Evolutionary conservation across 2,797 vertebrate species (phyloP).

Genomic region (Kryptopterus vitreolus): DNA sequence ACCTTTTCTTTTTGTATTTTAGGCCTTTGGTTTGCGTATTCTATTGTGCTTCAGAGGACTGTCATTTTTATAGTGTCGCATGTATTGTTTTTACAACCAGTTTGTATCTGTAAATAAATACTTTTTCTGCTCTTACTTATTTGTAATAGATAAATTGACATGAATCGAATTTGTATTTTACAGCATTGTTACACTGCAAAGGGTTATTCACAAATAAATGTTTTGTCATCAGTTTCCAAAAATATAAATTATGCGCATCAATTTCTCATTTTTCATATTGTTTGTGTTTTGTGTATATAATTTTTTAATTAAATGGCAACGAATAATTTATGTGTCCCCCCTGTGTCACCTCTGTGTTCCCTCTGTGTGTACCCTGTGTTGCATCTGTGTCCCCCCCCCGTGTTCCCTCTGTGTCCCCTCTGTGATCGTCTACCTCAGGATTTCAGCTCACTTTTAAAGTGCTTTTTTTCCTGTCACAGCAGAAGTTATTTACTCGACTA

Average conservation of each 20-base stretch:
- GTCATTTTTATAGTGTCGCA: not conserved
- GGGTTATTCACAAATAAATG: not conserved
- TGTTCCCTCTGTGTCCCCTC: too few relatives aligned
- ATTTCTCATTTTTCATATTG: not conserved
- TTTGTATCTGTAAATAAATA: conserved; percentile 15
- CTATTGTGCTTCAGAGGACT: not conserved
- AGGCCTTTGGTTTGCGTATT: not conserved
- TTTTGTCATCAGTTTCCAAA: too few relatives aligned
- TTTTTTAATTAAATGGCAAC: too few relatives aligned
- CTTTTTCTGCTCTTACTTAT: not conserved
- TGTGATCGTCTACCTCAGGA: too few relatives aligned
- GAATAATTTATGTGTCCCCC: too few relatives aligned
- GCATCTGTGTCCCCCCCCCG: too few relatives aligned
- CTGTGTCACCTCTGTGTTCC: too few relatives aligned
- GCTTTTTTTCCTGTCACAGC: too few relatives aligned
- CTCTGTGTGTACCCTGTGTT: too few relatives aligned
- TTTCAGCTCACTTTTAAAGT: too few relatives aligned
- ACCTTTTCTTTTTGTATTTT: not conserved
- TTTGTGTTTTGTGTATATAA: too few relatives aligned
- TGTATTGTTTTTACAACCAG: not conserved
- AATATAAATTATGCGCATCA: not conserved
- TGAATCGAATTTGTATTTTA: not conserved
- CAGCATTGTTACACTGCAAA: not conserved
- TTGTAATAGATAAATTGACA: not conserved
- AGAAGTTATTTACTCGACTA: too few relatives aligned